phyloP scores from a whole-genome alignment of 2,888 invertebrate genomes.

The Idaea dimidiata region DNA sequence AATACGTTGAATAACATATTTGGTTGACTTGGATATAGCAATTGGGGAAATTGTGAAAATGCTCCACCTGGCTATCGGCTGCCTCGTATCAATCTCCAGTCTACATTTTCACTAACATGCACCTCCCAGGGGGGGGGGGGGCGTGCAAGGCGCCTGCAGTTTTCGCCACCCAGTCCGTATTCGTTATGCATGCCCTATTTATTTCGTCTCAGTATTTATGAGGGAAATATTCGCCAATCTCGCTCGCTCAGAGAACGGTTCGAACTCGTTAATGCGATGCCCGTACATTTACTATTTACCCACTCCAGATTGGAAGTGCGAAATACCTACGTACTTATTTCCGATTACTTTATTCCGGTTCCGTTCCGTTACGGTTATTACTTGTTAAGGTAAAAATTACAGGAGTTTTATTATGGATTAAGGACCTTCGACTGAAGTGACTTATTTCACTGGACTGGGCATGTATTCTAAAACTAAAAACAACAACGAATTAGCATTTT shows the following conservation, averaged over 20 bases:
- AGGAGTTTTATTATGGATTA: no score
- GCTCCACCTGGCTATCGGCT: background rate
- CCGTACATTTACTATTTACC: background rate
- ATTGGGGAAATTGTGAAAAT: no score
- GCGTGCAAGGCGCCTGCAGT: background rate
- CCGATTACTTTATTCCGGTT: no score
- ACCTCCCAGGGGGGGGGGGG: background rate
- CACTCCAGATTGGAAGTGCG: background rate
- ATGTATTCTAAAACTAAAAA: no score
- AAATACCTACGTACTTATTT: no score
- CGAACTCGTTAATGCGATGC: background rate
- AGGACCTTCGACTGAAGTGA: no score
- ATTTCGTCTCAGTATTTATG: conserved; percentile 38
- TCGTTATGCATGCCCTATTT: conserved; percentile 52
- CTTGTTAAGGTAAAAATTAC: no score
- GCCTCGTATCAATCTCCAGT: background rate
- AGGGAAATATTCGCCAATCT: conserved; percentile 22
- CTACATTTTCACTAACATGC: background rate
- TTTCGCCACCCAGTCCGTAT: conserved; percentile 37
- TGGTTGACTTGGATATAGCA: no score
- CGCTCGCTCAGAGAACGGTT: background rate
- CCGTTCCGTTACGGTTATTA: no score
- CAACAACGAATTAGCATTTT: no score
- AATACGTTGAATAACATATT: no score
- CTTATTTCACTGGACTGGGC: no score